Percentiles rank a stretch among this genome's conserved stretches.
phyloP scores from a whole-genome alignment of 2,888 invertebrate genomes.

The Lucinisca nassula region DNA sequence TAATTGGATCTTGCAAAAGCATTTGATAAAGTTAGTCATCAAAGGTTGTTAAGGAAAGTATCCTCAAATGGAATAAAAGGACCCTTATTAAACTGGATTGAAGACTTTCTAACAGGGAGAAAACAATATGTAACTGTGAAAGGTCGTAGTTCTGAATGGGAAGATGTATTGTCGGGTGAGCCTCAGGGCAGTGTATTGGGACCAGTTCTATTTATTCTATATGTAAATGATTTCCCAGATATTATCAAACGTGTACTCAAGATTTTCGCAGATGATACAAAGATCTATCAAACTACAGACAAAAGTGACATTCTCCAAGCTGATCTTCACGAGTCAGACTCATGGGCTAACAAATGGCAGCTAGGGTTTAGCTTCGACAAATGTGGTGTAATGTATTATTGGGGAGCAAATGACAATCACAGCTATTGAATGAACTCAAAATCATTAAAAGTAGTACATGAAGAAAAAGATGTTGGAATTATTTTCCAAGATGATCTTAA shows the following conservation, averaged over 20 bases:
- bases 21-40: slow-evolving; percentile 21
- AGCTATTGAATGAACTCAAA: slow-evolving; percentile 23
- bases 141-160: background rate
- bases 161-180: background rate
- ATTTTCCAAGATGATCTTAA: slow-evolving; percentile 27
- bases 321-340: background rate
- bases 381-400: slow-evolving; percentile 30
- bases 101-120: background rate
- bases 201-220: background rate
- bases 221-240: slow-evolving; percentile 1
- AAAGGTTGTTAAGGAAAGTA: background rate
- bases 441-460: background rate
- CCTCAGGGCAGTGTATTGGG: slow-evolving; percentile 22
- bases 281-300: background rate
- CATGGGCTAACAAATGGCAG: slow-evolving; percentile 1
- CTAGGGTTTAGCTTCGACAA: slow-evolving; percentile 15
- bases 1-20: slow-evolving; percentile 37
- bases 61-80: slow-evolving; percentile 4
- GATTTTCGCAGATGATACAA: slow-evolving; percentile 28
- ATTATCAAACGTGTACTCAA: background rate
- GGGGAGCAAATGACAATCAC: slow-evolving; percentile 10
- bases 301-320: background rate
- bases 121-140: background rate
- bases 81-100: background rate
- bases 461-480: slow-evolving; percentile 17